Evolutionary conservation across 2,797 vertebrate species (phyloP).

Genomic region (Tachyglossus aculeatus): DNA sequence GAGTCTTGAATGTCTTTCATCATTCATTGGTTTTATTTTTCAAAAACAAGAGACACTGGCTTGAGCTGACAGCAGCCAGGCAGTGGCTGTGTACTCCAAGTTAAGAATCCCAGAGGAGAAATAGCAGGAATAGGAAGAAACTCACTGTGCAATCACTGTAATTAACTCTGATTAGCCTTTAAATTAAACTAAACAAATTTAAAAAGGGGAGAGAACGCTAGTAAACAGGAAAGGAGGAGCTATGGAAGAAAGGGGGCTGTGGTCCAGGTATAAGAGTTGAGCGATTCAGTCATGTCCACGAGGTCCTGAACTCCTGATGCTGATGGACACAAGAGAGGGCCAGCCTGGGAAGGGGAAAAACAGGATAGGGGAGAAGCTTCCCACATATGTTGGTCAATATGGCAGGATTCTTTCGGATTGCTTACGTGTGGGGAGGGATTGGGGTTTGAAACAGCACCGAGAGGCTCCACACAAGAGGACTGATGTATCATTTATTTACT

Average conservation of each 20-base stretch:
- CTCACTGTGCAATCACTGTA: slow-evolving; percentile 4
- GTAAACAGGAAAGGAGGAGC: neutral
- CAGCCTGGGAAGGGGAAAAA: too few relatives aligned
- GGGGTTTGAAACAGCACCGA: too few relatives aligned
- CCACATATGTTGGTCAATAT: too few relatives aligned
- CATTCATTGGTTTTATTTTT: neutral
- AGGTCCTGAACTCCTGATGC: too few relatives aligned
- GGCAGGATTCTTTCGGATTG: too few relatives aligned
- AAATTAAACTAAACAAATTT: neutral
- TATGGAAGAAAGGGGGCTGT: neutral
- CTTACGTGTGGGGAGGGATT: too few relatives aligned
- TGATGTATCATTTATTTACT: too few relatives aligned
- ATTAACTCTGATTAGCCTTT: neutral
- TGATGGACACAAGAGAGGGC: too few relatives aligned
- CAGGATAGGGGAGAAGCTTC: too few relatives aligned
- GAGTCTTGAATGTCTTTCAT: neutral
- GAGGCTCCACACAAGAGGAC: too few relatives aligned
- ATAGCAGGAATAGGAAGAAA: neutral
- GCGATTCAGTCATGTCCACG: too few relatives aligned
- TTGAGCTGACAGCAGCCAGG: neutral
- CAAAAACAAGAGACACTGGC: neutral
- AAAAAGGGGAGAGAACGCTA: neutral
- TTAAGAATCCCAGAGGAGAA: neutral
- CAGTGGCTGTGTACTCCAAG: neutral
- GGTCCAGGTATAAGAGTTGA: neutral